Base-by-base conservation (phyloP, 2,113 vertebrate genomes). In the Nesoenas mayeri region DNA sequence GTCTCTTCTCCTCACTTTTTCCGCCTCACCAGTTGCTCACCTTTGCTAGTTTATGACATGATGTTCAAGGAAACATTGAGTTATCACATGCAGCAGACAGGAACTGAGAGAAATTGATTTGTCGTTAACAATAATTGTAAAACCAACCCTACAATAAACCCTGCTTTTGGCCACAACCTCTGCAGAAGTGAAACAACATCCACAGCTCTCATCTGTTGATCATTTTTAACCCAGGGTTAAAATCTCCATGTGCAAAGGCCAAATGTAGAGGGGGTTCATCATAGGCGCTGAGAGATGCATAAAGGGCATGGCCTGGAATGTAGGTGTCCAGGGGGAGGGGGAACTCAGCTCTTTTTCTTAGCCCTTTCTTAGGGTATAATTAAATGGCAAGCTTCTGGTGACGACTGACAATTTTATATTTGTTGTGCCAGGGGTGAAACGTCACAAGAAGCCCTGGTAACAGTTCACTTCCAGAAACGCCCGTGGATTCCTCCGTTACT, bases 41-140 rank as follows among this genome's bases (percentile, higher is more conserved):
- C 91, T 97, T 84, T 69, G 80, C 71, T 92, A 47, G 56, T 93
- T 95, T 88, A 94, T 96, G 89, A 66, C 88, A 70, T 15, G 10
- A 85, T 75, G 78, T 95, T 96, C 80, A 85, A 89, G 91, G 86
- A 81, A 91, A 71, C 26, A 9, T 79, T 92, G 85, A 2, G 4
- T 97, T 97, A 93, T 93, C 95, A 81, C 71, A 86, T 51, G 71
- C 86, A 92, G 77, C 91, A 96, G 89, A 51, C 73, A 89, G 73
- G 89, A 75, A 62, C 6, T 4, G 61, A 93, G 85, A 92, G 78
- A 92, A 96, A 97, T 54, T 80, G 57, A 34, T 50, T 95, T 84
- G 67, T 73, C 71, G 61, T 84, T 94, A 94, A 82, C 60, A 79
- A 89, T 91, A 95, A 92, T 38, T 88, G 50, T 94, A 96, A 95